Percentiles rank a stretch among this genome's conserved stretches.
Evolutionary conservation across 2,797 vertebrate species (phyloP).

Genomic region (Mormyrops boulengeri): DNA sequence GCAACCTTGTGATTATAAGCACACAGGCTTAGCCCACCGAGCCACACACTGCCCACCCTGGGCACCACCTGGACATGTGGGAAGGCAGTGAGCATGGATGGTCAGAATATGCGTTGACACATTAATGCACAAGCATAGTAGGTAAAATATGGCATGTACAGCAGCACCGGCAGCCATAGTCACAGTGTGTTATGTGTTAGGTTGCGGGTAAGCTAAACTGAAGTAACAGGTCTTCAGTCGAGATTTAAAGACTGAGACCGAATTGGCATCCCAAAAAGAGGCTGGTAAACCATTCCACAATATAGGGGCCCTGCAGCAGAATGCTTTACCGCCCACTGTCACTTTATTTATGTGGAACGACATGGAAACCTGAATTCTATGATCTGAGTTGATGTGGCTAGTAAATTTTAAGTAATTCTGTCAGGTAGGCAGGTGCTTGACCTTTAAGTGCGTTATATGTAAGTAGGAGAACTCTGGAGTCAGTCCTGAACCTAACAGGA

Average conservation of each 20-base stretch:
- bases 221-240: not conserved
- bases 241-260: not conserved
- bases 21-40: too few relatives aligned
- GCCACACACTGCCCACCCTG: not conserved
- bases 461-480: not conserved
- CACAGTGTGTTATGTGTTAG: not conserved
- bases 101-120: not conserved
- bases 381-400: not conserved
- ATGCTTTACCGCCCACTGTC: not conserved
- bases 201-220: not conserved
- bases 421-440: not conserved
- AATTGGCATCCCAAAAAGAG: not conserved
- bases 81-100: not conserved
- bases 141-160: not conserved
- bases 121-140: not conserved
- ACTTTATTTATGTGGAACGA: not conserved
- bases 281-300: not conserved
- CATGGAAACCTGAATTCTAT: not conserved
- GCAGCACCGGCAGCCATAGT: not conserved
- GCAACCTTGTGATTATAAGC: too few relatives aligned
- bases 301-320: not conserved
- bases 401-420: not conserved
- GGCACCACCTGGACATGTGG: not conserved
- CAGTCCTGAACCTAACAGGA: not conserved
- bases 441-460: not conserved